Conservation (phyloP, 2,113 vertebrate species). For the Aptenodytes forsteri region DNA sequence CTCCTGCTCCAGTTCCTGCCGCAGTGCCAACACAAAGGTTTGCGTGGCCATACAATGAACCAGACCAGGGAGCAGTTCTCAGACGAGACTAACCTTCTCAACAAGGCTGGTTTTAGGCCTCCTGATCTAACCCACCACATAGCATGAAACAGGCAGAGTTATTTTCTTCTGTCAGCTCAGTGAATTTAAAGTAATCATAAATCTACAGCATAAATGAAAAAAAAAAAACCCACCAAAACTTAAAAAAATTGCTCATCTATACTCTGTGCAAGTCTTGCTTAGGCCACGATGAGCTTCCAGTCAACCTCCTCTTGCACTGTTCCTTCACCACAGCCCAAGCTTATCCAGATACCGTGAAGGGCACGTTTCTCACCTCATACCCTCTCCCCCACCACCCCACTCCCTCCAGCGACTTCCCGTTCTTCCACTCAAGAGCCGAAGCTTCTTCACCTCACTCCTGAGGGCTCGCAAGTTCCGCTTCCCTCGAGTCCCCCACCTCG, state of each 20-base stretch:
- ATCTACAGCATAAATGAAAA: neutral
- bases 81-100: neutral
- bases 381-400: neutral
- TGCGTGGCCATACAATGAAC: fast-evolving
- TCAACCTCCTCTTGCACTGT: fast-evolving
- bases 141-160: fast-evolving
- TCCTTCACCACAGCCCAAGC: neutral
- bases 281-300: neutral
- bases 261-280: fast-evolving
- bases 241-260: fast-evolving
- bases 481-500: neutral
- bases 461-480: neutral
- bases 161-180: neutral
- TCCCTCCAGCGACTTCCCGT: neutral
- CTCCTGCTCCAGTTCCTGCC: neutral
- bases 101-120: too few species aligned
- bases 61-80: neutral
- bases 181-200: neutral
- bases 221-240: too few species aligned
- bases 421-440: neutral
- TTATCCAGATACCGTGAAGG: fast-evolving
- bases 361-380: fast-evolving
- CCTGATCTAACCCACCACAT: neutral
- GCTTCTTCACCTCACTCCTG: fast-evolving
- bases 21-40: fast-evolving